Conservation (phyloP, 2,797 vertebrate genomes). For the Yasuhikotakia modesta region DNA sequence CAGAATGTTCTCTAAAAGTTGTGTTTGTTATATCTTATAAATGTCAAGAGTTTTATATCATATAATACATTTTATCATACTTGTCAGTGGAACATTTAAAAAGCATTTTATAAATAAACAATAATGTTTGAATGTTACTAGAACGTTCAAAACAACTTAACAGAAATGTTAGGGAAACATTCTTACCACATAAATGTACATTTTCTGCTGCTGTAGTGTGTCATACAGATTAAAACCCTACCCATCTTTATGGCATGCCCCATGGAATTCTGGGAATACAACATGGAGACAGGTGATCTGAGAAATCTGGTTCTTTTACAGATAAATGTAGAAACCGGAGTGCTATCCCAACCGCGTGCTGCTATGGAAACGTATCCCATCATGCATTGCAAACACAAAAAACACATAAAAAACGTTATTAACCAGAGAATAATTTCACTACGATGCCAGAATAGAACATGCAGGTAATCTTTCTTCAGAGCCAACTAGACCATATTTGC, state of each 20-base stretch:
- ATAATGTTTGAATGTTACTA: too few relatives aligned
- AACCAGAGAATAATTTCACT: constrained; percentile 16
- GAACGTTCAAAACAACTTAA: too few relatives aligned
- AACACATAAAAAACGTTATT: not conserved
- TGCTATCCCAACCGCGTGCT: constrained; percentile 3
- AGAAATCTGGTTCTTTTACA: not conserved
- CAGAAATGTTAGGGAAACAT: too few relatives aligned
- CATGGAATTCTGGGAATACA: not conserved
- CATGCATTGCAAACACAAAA: not conserved
- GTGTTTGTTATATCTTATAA: too few relatives aligned
- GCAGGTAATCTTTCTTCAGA: not conserved
- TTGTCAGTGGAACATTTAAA: too few relatives aligned
- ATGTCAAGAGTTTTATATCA: too few relatives aligned
- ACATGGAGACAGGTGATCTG: constrained; percentile 3
- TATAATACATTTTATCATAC: too few relatives aligned
- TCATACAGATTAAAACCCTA: not conserved
- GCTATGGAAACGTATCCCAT: constrained; percentile 21
- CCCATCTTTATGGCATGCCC: not conserved
- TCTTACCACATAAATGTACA: too few relatives aligned
- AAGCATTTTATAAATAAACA: too few relatives aligned
- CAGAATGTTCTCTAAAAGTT: too few relatives aligned
- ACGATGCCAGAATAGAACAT: not conserved
- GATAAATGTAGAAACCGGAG: not conserved
- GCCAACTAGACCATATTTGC: not conserved
- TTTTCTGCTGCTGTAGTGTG: too few relatives aligned